Conservation (phyloP, 2,113 vertebrate species). For the mouse (Mus musculus) region DNA sequence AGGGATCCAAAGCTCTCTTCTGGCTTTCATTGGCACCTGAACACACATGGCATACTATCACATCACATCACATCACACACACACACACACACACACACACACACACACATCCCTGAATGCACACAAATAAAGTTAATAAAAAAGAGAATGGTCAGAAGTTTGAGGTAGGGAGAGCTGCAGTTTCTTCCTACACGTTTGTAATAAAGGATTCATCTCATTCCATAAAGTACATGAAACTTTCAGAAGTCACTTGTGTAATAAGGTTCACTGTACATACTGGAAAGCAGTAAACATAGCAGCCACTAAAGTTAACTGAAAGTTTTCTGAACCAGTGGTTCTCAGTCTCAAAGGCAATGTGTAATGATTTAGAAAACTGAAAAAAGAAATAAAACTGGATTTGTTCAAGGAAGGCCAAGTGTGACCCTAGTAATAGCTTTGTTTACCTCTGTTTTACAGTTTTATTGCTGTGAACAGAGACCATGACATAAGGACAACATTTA, state of each 20-base stretch:
- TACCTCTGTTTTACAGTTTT: background rate
- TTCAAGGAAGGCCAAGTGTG: conserved; percentile 24
- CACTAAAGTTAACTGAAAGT: background rate
- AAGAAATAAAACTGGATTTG: conserved; percentile 36
- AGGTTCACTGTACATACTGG: background rate
- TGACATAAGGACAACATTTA: too few species aligned
- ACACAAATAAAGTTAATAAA: background rate
- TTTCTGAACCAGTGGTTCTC: conserved; percentile 32
- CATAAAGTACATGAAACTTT: conserved; percentile 56
- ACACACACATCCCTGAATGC: background rate
- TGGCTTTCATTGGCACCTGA: too few species aligned
- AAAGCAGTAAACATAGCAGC: conserved; percentile 32
- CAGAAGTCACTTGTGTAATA: conserved; percentile 9
- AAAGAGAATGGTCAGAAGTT: conserved; percentile 2
- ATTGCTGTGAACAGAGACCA: too few species aligned
- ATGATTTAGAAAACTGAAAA: conserved; percentile 39
- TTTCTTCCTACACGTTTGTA: conserved; percentile 30
- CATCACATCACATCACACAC: too few species aligned
- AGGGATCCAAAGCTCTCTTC: too few species aligned
- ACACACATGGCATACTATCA: too few species aligned
- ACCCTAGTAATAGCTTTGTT: conserved; percentile 30
- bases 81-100: background rate
- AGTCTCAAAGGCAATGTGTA: conserved; percentile 7
- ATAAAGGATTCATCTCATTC: background rate
- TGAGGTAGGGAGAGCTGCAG: background rate